phyloP scores from a whole-genome alignment of 2,113 vertebrate genomes.

The Pseudopipra pipra region DNA sequence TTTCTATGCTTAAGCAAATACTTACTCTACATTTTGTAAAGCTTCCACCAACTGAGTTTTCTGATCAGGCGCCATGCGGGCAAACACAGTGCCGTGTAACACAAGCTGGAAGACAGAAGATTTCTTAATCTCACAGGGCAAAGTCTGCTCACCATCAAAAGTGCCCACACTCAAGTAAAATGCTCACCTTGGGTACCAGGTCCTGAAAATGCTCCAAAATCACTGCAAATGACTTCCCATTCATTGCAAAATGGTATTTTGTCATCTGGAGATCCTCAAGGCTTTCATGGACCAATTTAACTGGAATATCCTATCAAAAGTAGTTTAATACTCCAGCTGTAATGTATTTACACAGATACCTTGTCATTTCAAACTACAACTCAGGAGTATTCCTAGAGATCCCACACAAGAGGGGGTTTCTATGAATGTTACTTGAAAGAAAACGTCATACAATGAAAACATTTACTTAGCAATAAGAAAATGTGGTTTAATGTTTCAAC shows the following conservation, averaged over 20 bases:
- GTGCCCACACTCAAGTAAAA: background rate
- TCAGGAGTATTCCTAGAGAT: background rate
- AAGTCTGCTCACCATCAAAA: background rate
- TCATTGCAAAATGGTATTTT: constrained; percentile 95
- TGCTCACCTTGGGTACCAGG: constrained; percentile 89
- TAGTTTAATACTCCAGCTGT: background rate
- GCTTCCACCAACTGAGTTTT: constrained; percentile 95
- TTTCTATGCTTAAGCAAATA: constrained; percentile 32
- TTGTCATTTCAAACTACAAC: background rate
- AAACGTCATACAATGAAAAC: background rate
- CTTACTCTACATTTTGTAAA: constrained; percentile 95
- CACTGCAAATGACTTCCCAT: constrained; percentile 92
- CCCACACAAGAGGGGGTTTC: background rate
- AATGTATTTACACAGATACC: background rate
- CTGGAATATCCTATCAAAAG: constrained; percentile 80
- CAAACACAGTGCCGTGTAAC: constrained; percentile 93
- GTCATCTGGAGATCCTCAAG: constrained; percentile 78
- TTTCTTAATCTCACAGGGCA: background rate
- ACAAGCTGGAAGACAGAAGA: constrained; percentile 81
- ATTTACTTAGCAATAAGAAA: background rate
- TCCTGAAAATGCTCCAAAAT: constrained; percentile 95
- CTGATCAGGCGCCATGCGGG: constrained; percentile 96
- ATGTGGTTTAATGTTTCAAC: background rate
- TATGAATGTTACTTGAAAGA: background rate
- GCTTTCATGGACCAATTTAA: constrained; percentile 83